Evolutionary conservation across 2,113 vertebrate genomes (phyloP), one percentile per base, ranked within the genome.

Genomic region (Triplophysa siluroides): DNA sequence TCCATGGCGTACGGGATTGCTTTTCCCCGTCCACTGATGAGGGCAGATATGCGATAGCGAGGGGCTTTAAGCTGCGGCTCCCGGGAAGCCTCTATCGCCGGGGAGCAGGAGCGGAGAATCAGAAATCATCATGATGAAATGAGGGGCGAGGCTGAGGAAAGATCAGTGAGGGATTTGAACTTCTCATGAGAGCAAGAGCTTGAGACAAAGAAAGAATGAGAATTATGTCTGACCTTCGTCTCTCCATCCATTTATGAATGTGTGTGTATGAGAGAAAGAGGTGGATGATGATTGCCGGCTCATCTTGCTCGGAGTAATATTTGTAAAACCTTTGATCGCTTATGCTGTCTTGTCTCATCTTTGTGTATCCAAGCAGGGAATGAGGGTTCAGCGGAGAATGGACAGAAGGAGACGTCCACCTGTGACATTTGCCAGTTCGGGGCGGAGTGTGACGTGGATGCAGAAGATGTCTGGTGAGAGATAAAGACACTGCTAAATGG

Each of bases 401-500:
- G 90, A 85, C 96, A 96, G 90, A 98, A 98, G 92, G 96, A 99
- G 91, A 97, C 97, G 21, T 98, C 97, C 87, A 98, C 97, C 86
- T 99, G 97, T 87, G 97, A 99, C 88, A 98, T 98, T 87, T 99
- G 98, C 91, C 97, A 98, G 91, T 99, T 99, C 75, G 98, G 97
- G 54, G 98, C 97, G 0, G 97, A 99, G 90, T 99, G 98, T 29
- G 98, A 99, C 0, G 98, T 98, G 91, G 98, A 99, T 45, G 97
- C 97, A 9, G 98, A 99, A 87, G 98, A 99, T 73, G 98, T 99
- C 83, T 99, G 97, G 98, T 99, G 93, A 94, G 88, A 88, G 14
- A 11, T 64, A 29, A 38, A 23, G 61, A 19, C n/a, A 54, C 2
- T n/a, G 11, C 19, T 6, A 50, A 29, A 63, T 64, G 45, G 9